Evolutionary conservation across 2,113 vertebrate genomes (phyloP), one percentile per base, ranked within the genome.

Genomic region (Asarcornis scutulata): DNA sequence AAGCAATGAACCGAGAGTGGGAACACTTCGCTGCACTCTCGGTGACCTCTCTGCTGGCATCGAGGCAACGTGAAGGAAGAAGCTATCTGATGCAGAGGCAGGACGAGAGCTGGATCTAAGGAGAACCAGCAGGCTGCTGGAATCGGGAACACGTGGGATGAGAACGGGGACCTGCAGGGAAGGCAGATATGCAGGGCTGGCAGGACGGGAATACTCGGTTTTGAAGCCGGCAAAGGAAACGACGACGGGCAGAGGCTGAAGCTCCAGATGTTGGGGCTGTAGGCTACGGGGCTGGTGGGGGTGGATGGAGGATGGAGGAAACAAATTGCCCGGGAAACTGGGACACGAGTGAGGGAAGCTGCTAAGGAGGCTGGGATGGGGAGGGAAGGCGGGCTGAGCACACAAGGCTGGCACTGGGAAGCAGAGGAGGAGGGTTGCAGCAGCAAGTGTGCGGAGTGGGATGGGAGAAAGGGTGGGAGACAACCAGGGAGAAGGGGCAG

Each of bases 21-120:
- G 77, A 87, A 94, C 75, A 80, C 25, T 93, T 79, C 26, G 27
- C 63, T 95, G 93, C 82, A 89, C 91, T 95, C 85, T 87, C 75
- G 18, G 63, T 96, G 95, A 95, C 87, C 94, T 89, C 89, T 87
- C 71, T 88, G 53, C 59, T 95, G 91, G 91, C 89, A 93, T 94
- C 44, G 31, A 62, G 89, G 78, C 84, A 62, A 23, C 40, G 53
- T 11, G 74, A 87, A 82, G 64, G 73, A 95, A 86, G 69, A 75
- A 86, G 73, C 21, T 17, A 5, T 74, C 62, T 55, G 40, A 63
- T 83, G 79, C 74, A 93, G 75, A 66, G 21, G 85, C 83, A 88
- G 87, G 8, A 18, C 48, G 80, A 74, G 68, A 83, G 52, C 27
- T 40, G 83, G 46, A 81, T 46, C 60, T 38, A 59, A 67, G n/a